Evolutionary conservation across 2,113 vertebrate genomes (phyloP), one percentile per base, ranked within the genome.

Genomic region (Xyliphius kryptos): DNA sequence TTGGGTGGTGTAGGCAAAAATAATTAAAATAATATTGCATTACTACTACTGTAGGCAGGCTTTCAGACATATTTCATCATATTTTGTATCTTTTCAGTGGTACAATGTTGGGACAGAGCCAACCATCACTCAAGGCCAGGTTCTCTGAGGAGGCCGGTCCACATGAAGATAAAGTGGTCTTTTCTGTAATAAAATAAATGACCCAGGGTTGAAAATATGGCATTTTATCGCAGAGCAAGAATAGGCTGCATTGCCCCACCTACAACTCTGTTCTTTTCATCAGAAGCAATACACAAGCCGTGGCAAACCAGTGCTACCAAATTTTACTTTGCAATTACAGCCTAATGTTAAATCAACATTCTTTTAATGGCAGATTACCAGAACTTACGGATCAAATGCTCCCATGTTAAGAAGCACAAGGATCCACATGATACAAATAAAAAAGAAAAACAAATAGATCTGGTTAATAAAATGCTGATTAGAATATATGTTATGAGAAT

Each of bases 61-160:
- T 36, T 50, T 14, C 8, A 10, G n/a, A 19, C 11, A 7, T 19
- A 17, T 44, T 59, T 41, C 26, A 14, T 46, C 56, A 62, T 16
- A 26, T n/a, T 41, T 8, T 17, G 7, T 22, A n/a, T 53, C 48
- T 59, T 52, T 38, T 52, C 16, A 11, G 5, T 41, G 37, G 63
- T 51, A 48, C 6, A 26, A 60, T 38, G 36, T 15, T 20, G 40
- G 48, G 16, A 52, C 56, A 36, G 47, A 37, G 48, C n/a, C 16
- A 67, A 53, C 48, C 38, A 60, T 67, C 56, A 67, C 56, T 67
- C 56, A 67, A 53, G 38, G 22, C 55, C 48, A 46, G 40, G 59
- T 1, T 46, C 65, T 37, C 56, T 8, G 40, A 67, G 55, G 20
- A 58, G 47, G 14, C 17, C 19, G 22, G 46, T 14, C 63, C 22